phyloP scores from a whole-genome alignment of 2,797 vertebrate genomes.

The Gadopsis marmoratus region DNA sequence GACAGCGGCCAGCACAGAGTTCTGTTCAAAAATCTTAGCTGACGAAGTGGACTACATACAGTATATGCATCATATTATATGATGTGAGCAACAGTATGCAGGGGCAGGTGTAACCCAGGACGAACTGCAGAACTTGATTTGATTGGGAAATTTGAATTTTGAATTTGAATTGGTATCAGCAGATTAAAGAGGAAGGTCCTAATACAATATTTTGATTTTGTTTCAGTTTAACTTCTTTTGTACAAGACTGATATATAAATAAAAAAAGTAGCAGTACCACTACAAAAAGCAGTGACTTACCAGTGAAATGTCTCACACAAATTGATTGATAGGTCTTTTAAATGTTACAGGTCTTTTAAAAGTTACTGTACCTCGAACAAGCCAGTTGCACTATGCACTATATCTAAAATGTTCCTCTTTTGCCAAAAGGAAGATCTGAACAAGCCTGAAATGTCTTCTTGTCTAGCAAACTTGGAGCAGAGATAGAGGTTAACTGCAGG shows the following conservation, averaged over 20 bases:
- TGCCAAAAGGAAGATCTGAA: conserved; percentile 1
- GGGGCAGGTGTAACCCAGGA: background rate
- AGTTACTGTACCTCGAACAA: conserved; percentile 6
- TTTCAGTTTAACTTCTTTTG: background rate
- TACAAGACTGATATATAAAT: background rate
- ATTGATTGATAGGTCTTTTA: background rate
- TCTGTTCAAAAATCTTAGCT: too few species aligned
- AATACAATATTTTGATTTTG: background rate
- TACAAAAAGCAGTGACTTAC: background rate
- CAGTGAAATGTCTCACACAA: background rate
- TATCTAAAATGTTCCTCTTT: background rate
- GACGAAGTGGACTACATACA: too few species aligned
- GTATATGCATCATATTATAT: too few species aligned
- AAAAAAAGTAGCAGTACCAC: background rate
- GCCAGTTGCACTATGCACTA: background rate
- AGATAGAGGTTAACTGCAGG: conserved; percentile 44
- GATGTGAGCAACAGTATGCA: background rate
- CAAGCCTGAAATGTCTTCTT: conserved; percentile 25
- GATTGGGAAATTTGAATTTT: background rate
- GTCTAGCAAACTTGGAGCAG: conserved; percentile 18
- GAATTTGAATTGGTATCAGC: background rate
- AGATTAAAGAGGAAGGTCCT: background rate
- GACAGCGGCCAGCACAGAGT: too few species aligned
- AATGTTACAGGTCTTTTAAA: background rate
- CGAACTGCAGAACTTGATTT: background rate